These are phyloP conservation scores for Penaeus indicus DNA, from an alignment of 1,140 invertebrate species.

Conservation along the genomic window DNA sequence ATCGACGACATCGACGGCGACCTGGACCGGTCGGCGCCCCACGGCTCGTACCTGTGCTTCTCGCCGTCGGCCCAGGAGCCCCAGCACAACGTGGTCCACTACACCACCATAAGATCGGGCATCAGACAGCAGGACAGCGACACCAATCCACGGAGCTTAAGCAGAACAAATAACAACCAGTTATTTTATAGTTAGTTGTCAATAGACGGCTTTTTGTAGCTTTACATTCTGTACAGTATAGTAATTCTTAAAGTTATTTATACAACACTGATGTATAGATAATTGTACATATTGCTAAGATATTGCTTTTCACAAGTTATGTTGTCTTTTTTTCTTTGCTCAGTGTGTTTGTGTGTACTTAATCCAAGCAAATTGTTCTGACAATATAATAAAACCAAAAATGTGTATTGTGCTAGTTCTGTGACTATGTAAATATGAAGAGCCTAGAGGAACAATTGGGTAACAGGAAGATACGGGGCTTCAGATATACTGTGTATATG, in stretches of 20 bases:
- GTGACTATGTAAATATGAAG: conserved; percentile 1
- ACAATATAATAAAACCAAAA: conserved; percentile 13
- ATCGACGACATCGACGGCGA: conserved; percentile 78
- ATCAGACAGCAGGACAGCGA: conserved; percentile 68
- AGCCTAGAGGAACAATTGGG: no score
- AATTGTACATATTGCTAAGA: background rate
- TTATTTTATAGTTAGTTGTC: conserved; percentile 75
- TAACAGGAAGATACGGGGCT: no score
- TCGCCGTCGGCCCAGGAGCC: conserved; percentile 66
- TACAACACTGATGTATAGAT: background rate
- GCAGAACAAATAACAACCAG: conserved; percentile 72
- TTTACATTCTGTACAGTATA: conserved; percentile 23
- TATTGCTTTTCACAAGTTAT: conserved; percentile 4
- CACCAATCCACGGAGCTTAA: conserved; percentile 73
- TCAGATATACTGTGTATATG: no score
- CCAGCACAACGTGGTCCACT: conserved; percentile 67
- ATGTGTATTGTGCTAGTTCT: background rate
- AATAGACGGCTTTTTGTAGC: background rate
- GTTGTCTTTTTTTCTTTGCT: background rate
- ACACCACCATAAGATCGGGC: conserved; percentile 65
- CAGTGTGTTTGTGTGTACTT: conserved; percentile 20
- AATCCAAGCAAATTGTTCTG: background rate
- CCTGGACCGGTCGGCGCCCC: conserved; percentile 75
- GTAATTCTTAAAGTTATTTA: conserved; percentile 19
- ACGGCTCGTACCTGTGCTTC: conserved; percentile 65